phyloP scores from a whole-genome alignment of 2,113 vertebrate genomes.

The Tautogolabrus adspersus region DNA sequence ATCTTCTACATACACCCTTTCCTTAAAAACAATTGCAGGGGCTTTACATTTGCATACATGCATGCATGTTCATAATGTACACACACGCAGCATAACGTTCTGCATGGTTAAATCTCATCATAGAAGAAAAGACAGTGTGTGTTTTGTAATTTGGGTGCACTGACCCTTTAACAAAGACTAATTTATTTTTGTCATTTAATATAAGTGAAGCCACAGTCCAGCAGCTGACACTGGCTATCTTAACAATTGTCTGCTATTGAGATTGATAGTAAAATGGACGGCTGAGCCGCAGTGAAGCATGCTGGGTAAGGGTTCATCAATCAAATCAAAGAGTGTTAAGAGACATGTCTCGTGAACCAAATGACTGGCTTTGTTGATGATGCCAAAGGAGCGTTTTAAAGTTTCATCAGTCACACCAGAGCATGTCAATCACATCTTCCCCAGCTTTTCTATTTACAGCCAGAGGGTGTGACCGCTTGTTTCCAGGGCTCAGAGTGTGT shows the following conservation, averaged over 20 bases:
- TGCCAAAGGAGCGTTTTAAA: constrained; percentile 37
- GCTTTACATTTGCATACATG: neutral
- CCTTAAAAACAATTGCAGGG: neutral
- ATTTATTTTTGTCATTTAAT: constrained; percentile 15
- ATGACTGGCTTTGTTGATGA: constrained; percentile 42
- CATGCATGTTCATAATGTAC: neutral
- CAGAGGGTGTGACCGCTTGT: neutral
- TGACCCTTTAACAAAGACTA: neutral
- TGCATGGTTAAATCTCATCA: neutral
- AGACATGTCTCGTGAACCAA: constrained; percentile 54
- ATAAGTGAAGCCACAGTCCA: neutral
- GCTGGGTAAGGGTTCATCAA: constrained; percentile 50
- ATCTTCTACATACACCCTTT: neutral
- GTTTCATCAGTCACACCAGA: constrained; percentile 47
- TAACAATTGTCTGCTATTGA: constrained; percentile 38
- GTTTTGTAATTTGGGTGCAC: neutral
- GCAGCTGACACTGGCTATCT: constrained; percentile 26
- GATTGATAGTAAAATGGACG: constrained; percentile 55
- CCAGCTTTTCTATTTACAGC: neutral
- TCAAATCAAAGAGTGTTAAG: constrained; percentile 52
- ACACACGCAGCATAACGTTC: neutral
- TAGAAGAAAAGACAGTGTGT: neutral
- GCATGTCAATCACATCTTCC: constrained; percentile 34
- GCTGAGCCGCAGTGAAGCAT: constrained; percentile 39
- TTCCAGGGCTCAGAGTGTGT: neutral